Evolutionary conservation across 1,140 invertebrate species (phyloP).

Genomic region (Caenorhabditis tropicalis): DNA sequence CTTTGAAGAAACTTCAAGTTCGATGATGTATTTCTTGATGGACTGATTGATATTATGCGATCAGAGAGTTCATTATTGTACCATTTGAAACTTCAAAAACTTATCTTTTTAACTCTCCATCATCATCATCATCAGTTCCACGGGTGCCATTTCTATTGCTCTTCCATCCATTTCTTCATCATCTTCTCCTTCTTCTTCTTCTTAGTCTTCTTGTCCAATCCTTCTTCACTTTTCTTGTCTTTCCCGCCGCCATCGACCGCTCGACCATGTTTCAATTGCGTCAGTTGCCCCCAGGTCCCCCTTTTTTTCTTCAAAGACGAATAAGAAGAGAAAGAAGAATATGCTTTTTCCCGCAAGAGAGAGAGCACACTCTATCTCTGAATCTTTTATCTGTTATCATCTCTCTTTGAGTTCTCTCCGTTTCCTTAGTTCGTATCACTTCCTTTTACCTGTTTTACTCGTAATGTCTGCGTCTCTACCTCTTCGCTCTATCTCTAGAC

Average conservation of each 20-base stretch:
- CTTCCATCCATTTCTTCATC: neutral
- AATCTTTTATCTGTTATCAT: constrained; percentile 33
- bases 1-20: no score
- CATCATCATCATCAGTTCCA: constrained; percentile 26
- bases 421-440: constrained; percentile 11
- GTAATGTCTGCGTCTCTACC: neutral
- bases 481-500: neutral
- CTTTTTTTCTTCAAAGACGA: neutral
- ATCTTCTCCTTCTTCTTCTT: neutral
- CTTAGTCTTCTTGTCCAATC: neutral
- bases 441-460: constrained; percentile 25
- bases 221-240: no score
- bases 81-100: neutral
- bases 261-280: constrained; percentile 44
- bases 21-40: no score
- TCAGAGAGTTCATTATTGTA: no score
- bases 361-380: neutral
- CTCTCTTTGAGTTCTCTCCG: neutral
- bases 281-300: constrained; percentile 30
- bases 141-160: constrained; percentile 11
- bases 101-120: constrained; percentile 4
- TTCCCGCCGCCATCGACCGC: neutral
- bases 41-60: no score
- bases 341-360: constrained; percentile 1
- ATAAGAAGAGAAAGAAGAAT: constrained; percentile 22